Percentiles rank a stretch among this genome's conserved stretches.
These are phyloP conservation scores for Argopecten irradians DNA, from an alignment of 1,140 invertebrate species.

Conservation along the genomic window DNA sequence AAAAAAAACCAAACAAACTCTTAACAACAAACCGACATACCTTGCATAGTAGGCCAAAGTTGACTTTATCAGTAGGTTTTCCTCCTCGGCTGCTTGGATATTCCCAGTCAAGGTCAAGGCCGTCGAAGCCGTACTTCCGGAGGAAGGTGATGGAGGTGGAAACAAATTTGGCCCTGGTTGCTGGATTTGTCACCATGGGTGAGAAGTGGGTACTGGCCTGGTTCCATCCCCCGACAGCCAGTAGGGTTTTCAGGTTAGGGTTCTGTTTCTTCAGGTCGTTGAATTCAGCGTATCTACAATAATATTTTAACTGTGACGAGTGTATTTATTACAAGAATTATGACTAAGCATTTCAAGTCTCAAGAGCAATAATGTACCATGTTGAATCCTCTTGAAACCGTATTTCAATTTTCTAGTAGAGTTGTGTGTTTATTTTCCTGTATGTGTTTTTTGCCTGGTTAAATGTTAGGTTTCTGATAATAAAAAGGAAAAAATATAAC, in stretches of 20 bases:
- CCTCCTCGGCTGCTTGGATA: constrained; percentile 82
- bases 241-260: constrained; percentile 84
- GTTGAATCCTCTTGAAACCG: too few relatives aligned
- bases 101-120: constrained; percentile 96
- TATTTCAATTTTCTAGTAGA: too few relatives aligned
- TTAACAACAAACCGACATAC: constrained; percentile 32
- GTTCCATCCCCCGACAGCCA: constrained; percentile 97
- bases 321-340: too few relatives aligned
- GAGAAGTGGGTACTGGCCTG: constrained; percentile 87
- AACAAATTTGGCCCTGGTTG: constrained; percentile 56
- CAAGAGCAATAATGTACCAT: too few relatives aligned
- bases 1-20: too few relatives aligned
- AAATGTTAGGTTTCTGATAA: too few relatives aligned
- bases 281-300: constrained; percentile 30
- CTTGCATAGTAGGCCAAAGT: constrained; percentile 40
- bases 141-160: constrained; percentile 87
- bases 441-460: too few relatives aligned
- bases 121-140: constrained; percentile 94
- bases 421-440: too few relatives aligned
- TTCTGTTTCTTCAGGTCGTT: constrained; percentile 80
- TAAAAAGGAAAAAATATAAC: too few relatives aligned
- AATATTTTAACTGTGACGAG: too few relatives aligned
- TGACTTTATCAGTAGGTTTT: constrained; percentile 32
- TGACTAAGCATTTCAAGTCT: too few relatives aligned
- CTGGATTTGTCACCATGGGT: constrained; percentile 53